Evolutionary conservation across 2,888 invertebrate species (phyloP), one percentile per base, ranked within the genome.

Genomic region (Caenorhabditis drosophilae): DNA sequence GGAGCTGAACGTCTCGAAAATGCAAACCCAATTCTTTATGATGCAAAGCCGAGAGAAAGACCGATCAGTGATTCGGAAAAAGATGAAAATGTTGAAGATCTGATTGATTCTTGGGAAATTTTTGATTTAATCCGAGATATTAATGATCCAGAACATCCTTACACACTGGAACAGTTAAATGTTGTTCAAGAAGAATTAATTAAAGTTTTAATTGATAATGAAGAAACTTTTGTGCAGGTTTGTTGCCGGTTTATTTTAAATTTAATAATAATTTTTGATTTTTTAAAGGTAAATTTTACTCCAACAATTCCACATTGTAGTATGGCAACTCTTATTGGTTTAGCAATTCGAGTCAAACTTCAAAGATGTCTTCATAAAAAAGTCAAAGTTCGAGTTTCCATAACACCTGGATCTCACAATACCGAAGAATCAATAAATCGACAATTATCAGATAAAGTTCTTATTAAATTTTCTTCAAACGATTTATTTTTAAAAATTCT

Each of bases 231-330:
- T 54, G 79, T 82, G 41, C 68, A 81, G 61, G 78, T 81, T 49
- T 63, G 6, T n/a, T n/a, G n/a, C n/a, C n/a, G n/a, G n/a, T n/a
- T n/a, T n/a, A n/a, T n/a, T n/a, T n/a, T n/a, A n/a, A n/a, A n/a
- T n/a, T n/a, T n/a, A n/a, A n/a, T n/a, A n/a, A n/a, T n/a, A n/a
- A n/a, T n/a, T n/a, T n/a, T n/a, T n/a, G n/a, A n/a, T n/a, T n/a
- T n/a, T n/a, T n/a, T n/a, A n/a, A 40, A 0, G 86, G 88, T 73
- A 89, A 67, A 73, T 46, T 76, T 98, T 85, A 97, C 96, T 0
- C 98, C 98, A 0, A 98, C 98, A 0, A 97, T 98, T 77, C 97
- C 97, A 0, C 96, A 98, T 82, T 98, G 98, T 82, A 94, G 94
- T 77, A 94, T 97, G 95, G 97, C 97, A 1, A 95, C 97, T 0